A percentile compares a stretch with the other conserved stretches of the same genome.
Conservation (phyloP, 2,113 vertebrate genomes). For the Corvus cornix region DNA sequence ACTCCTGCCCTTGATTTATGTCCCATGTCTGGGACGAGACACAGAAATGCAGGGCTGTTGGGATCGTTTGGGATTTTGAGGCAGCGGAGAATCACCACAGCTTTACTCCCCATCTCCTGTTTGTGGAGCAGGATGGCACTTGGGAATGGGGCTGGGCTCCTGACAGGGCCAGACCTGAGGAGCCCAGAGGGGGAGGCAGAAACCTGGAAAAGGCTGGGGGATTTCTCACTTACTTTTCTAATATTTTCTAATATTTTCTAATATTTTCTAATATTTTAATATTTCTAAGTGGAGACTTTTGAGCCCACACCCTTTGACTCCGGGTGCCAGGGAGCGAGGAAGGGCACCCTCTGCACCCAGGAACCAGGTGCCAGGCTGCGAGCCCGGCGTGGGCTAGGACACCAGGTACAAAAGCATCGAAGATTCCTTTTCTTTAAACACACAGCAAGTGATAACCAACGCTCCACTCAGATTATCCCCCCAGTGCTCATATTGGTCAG, state of each 20-base stretch:
- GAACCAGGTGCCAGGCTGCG: background rate
- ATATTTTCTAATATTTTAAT: background rate
- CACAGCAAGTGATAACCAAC: background rate
- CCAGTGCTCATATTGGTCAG: background rate
- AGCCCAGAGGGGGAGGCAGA: background rate
- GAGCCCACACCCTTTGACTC: background rate
- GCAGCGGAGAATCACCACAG: rapidly evolving
- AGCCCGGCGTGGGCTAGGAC: rapidly evolving
- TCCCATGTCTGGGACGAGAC: background rate
- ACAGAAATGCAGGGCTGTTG: background rate
- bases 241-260: background rate
- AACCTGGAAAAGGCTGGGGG: background rate
- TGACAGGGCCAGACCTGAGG: background rate
- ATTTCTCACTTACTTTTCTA: background rate
- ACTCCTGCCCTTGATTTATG: background rate
- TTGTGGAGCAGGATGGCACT: background rate
- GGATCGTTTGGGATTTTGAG: background rate
- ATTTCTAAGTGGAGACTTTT: background rate
- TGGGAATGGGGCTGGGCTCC: background rate
- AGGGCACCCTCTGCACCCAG: background rate
- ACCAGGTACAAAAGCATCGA: rapidly evolving
- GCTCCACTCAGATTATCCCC: rapidly evolving
- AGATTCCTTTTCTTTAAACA: background rate
- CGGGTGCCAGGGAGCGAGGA: background rate
- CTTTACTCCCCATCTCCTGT: background rate